Base-by-base conservation (phyloP, 1,140 invertebrate species). In the Dreissena polymorpha region DNA sequence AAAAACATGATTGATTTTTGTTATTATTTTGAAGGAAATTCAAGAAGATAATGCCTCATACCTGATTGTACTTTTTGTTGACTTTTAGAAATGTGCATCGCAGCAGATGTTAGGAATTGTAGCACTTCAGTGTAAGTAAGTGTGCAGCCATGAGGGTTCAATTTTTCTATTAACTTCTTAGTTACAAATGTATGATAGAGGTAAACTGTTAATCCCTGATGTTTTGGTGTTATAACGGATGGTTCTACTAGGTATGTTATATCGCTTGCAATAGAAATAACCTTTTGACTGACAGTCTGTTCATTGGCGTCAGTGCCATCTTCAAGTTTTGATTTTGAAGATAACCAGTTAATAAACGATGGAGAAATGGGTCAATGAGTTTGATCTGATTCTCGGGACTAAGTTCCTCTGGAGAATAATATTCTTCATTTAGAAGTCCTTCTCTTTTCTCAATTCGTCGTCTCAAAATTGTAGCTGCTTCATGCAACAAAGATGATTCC, bases 101-200 rank as follows among this genome's bases (percentile, higher is more conserved):
- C 69, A 27, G 69, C 78, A 49, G 78, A 81, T 57, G 78, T 81
- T 0, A 64, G 50, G 39, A 63, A 81, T 14, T 60, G 68, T n/a
- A 67, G 50, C 2, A 81, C 14, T 71, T 81, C 78, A 0, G 78
- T 60, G 29, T 72, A 72, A 12, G 78, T 50, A 7, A 81, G 21
- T 6, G 27, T 64, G 25, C 63, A 73, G 18, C 67, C 55, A 68
- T 67, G 50, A 14, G 14, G 14, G 29, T 73, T 18, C 0, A 81
- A 23, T 13, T 29, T 55, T 23, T 81, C 78, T 13, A 81, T 72
- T 29, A 81, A 70, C 60, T 64, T 64, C 13, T 64, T 64, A 29
- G 55, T 64, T 14, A 53, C 73, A 65, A 27, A 64, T 64, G 57
- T 60, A 39, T 64, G 55, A 23, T 64, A 60, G 6, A 64, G 23